Evolutionary conservation across 2,888 invertebrate genomes (phyloP).

Genomic region (Meteorus colon): DNA sequence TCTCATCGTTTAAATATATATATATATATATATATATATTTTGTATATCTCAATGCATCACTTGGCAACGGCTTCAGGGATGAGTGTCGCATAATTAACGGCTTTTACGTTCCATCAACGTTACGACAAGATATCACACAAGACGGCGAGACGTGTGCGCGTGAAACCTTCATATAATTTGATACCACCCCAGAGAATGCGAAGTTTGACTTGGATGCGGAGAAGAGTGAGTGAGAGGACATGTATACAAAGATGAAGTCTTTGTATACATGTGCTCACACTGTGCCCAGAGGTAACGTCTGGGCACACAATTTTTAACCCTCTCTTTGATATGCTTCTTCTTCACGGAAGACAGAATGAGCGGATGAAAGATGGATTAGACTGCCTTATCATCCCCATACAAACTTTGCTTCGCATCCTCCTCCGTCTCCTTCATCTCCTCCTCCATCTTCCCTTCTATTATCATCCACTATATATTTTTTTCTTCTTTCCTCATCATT

Average conservation of each 20-base stretch:
- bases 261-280: too few species aligned
- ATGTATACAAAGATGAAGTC: neutral
- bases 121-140: slow-evolving; percentile 32
- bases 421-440: slow-evolving; percentile 10
- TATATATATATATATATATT: neutral
- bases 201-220: slow-evolving; percentile 33
- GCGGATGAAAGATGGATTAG: slow-evolving; percentile 44
- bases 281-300: neutral
- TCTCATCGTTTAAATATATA: neutral
- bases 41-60: slow-evolving; percentile 34
- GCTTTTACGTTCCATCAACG: slow-evolving; percentile 47
- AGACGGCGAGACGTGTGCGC: slow-evolving; percentile 26
- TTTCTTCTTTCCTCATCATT: slow-evolving; percentile 1
- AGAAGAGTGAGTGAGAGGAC: neutral
- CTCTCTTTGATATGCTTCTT: slow-evolving; percentile 24
- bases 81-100: slow-evolving; percentile 52
- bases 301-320: slow-evolving; percentile 34
- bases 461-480: neutral
- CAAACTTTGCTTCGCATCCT: slow-evolving; percentile 32
- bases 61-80: slow-evolving; percentile 44
- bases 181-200: slow-evolving; percentile 30
- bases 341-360: slow-evolving; percentile 39
- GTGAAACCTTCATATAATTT: slow-evolving; percentile 35
- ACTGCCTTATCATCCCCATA: slow-evolving; percentile 36
- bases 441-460: slow-evolving; percentile 20